Evolutionary conservation across 1,140 invertebrate species (phyloP).

Genomic region (Lutraria rhynchaena): DNA sequence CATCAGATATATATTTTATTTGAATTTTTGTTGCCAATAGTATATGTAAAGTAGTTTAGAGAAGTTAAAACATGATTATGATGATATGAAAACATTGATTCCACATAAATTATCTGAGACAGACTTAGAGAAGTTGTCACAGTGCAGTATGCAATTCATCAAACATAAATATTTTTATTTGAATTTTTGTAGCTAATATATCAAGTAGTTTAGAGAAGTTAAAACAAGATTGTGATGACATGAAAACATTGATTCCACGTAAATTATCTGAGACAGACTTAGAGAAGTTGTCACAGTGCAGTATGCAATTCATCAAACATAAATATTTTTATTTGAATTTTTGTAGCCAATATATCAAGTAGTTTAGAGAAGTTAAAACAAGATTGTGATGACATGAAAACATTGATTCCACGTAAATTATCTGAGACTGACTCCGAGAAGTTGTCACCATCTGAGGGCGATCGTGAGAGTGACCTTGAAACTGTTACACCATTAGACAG

Average conservation of each 20-base stretch:
- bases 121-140: constrained; percentile 58
- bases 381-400: constrained; percentile 77
- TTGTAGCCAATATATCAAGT: constrained; percentile 68
- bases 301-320: too few relatives aligned
- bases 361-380: constrained; percentile 73
- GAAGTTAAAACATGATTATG: constrained; percentile 74
- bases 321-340: too few relatives aligned
- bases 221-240: constrained; percentile 74
- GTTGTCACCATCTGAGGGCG: constrained; percentile 56
- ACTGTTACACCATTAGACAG: constrained; percentile 53
- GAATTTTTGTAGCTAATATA: constrained; percentile 70
- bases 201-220: constrained; percentile 74
- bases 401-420: constrained; percentile 69
- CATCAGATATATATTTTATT: too few relatives aligned
- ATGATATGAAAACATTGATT: constrained; percentile 74
- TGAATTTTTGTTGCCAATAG: too few relatives aligned
- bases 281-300: constrained; percentile 61
- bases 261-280: constrained; percentile 45
- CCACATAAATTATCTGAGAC: constrained; percentile 61
- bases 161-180: too few relatives aligned
- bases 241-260: constrained; percentile 74
- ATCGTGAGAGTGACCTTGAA: constrained; percentile 36
- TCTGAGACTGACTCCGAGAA: constrained; percentile 51
- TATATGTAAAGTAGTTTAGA: constrained; percentile 71
- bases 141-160: too few relatives aligned